Base-by-base conservation (phyloP, 1,140 invertebrate species). In the Formica selysi region DNA sequence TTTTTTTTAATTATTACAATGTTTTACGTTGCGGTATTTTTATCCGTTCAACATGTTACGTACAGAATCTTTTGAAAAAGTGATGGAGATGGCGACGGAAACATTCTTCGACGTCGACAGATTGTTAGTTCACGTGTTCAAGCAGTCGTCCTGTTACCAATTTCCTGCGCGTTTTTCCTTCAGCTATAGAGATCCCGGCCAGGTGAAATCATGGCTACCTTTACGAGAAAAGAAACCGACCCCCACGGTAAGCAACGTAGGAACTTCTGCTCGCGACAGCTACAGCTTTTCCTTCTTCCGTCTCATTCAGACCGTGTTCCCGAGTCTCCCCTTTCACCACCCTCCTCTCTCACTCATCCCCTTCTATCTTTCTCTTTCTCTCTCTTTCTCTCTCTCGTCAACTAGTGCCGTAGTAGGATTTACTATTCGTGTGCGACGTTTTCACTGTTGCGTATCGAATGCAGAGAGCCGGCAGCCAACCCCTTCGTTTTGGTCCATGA, bases 191-290 rank as follows among this genome's bases (percentile, higher is more conserved):
- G 71, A 78, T 38, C 74, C 74, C 81, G 89, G 79, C 86, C 86
- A 85, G 54, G 86, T 79, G 48, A 90, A 90, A 88, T 87, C 89
- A 67, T 48, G 65, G 51, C 41, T 85, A 62, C 78, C 67, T 68
- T 41, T 16, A 83, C 64, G 85, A 76, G 51, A 38, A 59, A 90
- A 88, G 86, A 90, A 90, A 90, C 44, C 86, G 61, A 67, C 76
- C 38, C 62, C 48, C 68, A 78, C 74, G 16, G 57, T 84, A 80
- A 87, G 73, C 54, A 61, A 22, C 57, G 62, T 65, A 67, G 78
- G 81, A 78, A 73, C 89, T 85, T 86, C 89, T 90, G 89, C 71
- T 78, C 76, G 59, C 88, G 89, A 90, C 89, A 90, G 88, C 76
- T 86, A 87, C 85, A 73, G 80, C 79, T 74, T 89, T 89, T 87